Conservation (phyloP, 2,113 vertebrate genomes). For the Odobenus rosmarus region DNA sequence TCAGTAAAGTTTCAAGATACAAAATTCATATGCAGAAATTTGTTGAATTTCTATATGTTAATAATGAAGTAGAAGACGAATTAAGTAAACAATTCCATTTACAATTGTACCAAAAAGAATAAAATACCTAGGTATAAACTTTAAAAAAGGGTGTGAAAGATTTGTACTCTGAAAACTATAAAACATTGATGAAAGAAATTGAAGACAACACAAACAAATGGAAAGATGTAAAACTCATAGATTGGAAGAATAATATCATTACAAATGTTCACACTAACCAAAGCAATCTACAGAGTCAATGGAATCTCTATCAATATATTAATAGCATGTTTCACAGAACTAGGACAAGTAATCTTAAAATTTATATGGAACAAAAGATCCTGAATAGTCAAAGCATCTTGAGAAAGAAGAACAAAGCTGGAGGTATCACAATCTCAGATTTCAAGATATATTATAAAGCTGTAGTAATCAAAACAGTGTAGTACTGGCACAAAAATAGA, state of each 20-base stretch:
- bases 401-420: not conserved
- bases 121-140: not conserved
- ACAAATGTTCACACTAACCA: not conserved
- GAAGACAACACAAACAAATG: not conserved
- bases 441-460: not conserved
- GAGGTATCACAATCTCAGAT: not conserved
- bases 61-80: not conserved
- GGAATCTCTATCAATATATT: not conserved
- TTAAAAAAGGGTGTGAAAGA: not conserved
- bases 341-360: not conserved
- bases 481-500: not conserved
- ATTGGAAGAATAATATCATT: not conserved
- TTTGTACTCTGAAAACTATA: not conserved
- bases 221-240: not conserved
- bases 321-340: not conserved
- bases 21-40: not conserved
- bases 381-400: not conserved
- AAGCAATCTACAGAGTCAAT: not conserved
- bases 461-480: not conserved
- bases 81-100: not conserved
- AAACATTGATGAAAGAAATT: not conserved
- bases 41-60: not conserved
- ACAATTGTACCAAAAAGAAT: not conserved
- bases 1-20: not conserved
- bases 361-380: not conserved